Percentiles rank a stretch among this genome's conserved stretches.
These are phyloP conservation scores for Bhutanitis thaidina DNA, from an alignment of 2,888 invertebrate genomes.

Conservation along the genomic window DNA sequence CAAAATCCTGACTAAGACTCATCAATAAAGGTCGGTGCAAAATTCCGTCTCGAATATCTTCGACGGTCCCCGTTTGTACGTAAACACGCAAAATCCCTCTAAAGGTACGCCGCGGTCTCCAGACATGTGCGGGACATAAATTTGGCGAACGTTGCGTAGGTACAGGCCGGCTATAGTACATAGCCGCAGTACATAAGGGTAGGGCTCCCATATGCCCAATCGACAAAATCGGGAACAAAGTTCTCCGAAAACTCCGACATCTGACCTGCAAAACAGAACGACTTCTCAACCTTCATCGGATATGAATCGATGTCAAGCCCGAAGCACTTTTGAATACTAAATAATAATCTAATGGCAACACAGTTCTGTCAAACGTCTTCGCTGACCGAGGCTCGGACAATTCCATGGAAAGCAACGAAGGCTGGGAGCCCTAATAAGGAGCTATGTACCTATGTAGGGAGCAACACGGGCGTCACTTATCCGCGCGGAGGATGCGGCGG, in stretches of 20 bases:
- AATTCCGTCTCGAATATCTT: slow-evolving; percentile 74
- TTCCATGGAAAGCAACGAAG: not conserved
- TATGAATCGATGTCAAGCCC: too few species aligned
- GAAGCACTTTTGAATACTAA: too few species aligned
- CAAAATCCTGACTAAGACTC: slow-evolving; percentile 35
- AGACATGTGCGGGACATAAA: slow-evolving; percentile 80
- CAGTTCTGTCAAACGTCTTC: too few species aligned
- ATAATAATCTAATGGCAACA: too few species aligned
- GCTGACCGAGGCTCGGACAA: not conserved
- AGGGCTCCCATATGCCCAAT: slow-evolving; percentile 17
- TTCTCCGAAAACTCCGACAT: not conserved
- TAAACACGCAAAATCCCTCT: slow-evolving; percentile 79
- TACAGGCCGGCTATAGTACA: slow-evolving; percentile 73
- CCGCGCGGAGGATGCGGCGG: slow-evolving; percentile 79
- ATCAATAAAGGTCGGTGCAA: slow-evolving; percentile 71
- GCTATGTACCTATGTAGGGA: slow-evolving; percentile 59
- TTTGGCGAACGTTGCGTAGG: slow-evolving; percentile 77
- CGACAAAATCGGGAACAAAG: slow-evolving; percentile 21
- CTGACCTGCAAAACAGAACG: too few species aligned
- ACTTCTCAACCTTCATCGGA: too few species aligned
- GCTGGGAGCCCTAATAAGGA: slow-evolving; percentile 46
- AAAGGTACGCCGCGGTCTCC: slow-evolving; percentile 77
- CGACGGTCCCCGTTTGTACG: slow-evolving; percentile 61
- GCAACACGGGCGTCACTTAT: slow-evolving; percentile 80
- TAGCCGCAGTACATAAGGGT: slow-evolving; percentile 67